Evolutionary conservation across 2,888 invertebrate species (phyloP).

Genomic region (Platerodrilus igneus): DNA sequence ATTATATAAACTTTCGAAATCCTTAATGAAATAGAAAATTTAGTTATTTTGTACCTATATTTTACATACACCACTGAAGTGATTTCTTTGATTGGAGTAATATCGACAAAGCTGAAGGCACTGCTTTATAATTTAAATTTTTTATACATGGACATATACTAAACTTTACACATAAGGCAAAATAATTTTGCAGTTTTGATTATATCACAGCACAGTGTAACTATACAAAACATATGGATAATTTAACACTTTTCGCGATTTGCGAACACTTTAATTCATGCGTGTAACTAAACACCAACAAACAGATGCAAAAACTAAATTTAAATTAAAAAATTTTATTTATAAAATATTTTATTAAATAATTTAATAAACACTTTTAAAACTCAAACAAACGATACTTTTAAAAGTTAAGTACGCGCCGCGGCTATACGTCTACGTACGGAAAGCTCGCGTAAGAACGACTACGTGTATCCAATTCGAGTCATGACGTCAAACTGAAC

Average conservation of each 20-base stretch:
- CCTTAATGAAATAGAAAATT: conserved; percentile 1
- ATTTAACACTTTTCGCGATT: no score
- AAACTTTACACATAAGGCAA: conserved; percentile 43
- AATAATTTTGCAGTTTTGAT: conserved; percentile 38
- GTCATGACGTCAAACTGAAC: conserved; percentile 47
- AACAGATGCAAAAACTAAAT: background rate
- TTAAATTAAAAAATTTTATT: conserved; percentile 4
- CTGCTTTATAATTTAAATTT: conserved; percentile 34
- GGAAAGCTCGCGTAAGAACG: conserved; percentile 24
- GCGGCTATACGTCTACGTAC: conserved; percentile 32
- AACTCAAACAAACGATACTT: background rate
- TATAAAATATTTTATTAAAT: conserved; percentile 4
- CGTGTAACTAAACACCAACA: no score
- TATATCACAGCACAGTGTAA: conserved; percentile 41
- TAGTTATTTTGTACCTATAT: conserved; percentile 13
- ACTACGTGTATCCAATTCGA: conserved; percentile 38
- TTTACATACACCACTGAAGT: conserved; percentile 7
- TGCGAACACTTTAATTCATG: no score
- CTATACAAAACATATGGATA: conserved; percentile 3
- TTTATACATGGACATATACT: conserved; percentile 33
- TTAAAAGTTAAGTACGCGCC: conserved; percentile 10
- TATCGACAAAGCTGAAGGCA: conserved; percentile 38
- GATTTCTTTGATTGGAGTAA: conserved; percentile 28
- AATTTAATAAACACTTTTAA: conserved; percentile 7
- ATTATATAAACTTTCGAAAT: conserved; percentile 23